Conservation (phyloP, 2,888 invertebrate species). For the Campaea margaritaria region DNA sequence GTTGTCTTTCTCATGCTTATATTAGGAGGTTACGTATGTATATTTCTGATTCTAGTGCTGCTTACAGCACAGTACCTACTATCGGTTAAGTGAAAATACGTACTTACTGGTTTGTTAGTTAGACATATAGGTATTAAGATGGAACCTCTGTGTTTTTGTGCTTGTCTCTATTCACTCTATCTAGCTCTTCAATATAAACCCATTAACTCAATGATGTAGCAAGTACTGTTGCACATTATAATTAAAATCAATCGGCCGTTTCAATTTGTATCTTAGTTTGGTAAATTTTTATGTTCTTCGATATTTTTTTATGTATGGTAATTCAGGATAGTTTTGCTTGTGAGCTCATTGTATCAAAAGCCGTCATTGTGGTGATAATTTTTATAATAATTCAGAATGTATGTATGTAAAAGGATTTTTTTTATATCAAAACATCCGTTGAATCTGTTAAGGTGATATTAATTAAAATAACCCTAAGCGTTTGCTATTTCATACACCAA, state of each 20-base stretch:
- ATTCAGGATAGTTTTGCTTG: background rate
- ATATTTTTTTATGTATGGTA: conserved; percentile 26
- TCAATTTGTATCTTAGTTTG: conserved; percentile 48
- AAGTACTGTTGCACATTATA: conserved; percentile 52
- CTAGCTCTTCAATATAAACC: conserved; percentile 55
- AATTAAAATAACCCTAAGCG: background rate
- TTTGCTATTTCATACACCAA: background rate
- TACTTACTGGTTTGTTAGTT: too few relatives aligned
- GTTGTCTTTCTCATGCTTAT: too few relatives aligned
- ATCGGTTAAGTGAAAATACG: too few relatives aligned
- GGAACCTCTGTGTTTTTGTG: background rate
- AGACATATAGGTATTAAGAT: background rate
- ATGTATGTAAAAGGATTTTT: too few relatives aligned
- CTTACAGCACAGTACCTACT: too few relatives aligned
- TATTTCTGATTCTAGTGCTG: too few relatives aligned
- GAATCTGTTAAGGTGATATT: too few relatives aligned
- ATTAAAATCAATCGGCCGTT: conserved; percentile 57
- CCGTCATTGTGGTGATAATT: too few relatives aligned
- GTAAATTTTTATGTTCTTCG: conserved; percentile 44
- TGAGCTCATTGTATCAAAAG: too few relatives aligned
- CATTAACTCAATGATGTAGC: conserved; percentile 68
- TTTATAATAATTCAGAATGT: too few relatives aligned
- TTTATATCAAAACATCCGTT: too few relatives aligned
- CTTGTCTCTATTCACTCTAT: background rate
- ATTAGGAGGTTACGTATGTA: too few relatives aligned